Evolutionary conservation across 2,888 invertebrate genomes (phyloP).

Genomic region (Teleogryllus oceanicus): DNA sequence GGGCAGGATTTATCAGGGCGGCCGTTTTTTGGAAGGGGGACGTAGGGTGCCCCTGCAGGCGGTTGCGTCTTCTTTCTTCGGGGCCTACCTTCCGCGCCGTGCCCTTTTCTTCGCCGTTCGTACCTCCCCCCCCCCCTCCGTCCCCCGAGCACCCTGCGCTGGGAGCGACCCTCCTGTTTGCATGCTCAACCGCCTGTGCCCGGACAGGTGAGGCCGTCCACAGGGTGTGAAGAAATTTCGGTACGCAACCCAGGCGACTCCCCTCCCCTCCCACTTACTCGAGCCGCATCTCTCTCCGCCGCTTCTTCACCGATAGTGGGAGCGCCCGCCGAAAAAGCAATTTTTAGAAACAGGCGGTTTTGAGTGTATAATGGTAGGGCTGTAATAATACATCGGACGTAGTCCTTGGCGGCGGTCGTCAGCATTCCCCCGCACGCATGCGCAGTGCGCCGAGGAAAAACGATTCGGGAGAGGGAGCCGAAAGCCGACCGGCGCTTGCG

Average conservation of each 20-base stretch:
- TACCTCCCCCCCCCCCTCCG: too few relatives aligned
- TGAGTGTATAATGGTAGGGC: background rate
- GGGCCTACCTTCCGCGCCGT: too few relatives aligned
- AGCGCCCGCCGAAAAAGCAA: background rate
- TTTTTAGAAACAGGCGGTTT: background rate
- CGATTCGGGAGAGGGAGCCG: too few relatives aligned
- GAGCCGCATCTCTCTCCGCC: background rate
- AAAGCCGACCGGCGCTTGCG: too few relatives aligned
- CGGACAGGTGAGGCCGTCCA: background rate
- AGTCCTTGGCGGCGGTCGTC: background rate
- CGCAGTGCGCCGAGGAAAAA: too few relatives aligned
- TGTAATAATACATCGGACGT: background rate
- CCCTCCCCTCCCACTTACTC: background rate
- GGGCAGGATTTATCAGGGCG: too few relatives aligned
- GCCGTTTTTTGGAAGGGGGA: too few relatives aligned
- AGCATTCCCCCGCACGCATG: background rate
- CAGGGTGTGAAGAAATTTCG: conserved; percentile 8
- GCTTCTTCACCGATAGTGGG: background rate
- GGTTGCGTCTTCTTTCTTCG: too few relatives aligned
- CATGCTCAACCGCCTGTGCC: background rate
- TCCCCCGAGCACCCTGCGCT: too few relatives aligned
- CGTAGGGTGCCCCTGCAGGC: too few relatives aligned
- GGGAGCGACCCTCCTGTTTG: background rate
- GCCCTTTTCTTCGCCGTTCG: too few relatives aligned
- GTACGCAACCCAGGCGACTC: background rate